A percentile compares a stretch with the other conserved stretches of the same genome.
phyloP scores from a whole-genome alignment of 2,888 invertebrate genomes.

The Agrenia bidenticulata region DNA sequence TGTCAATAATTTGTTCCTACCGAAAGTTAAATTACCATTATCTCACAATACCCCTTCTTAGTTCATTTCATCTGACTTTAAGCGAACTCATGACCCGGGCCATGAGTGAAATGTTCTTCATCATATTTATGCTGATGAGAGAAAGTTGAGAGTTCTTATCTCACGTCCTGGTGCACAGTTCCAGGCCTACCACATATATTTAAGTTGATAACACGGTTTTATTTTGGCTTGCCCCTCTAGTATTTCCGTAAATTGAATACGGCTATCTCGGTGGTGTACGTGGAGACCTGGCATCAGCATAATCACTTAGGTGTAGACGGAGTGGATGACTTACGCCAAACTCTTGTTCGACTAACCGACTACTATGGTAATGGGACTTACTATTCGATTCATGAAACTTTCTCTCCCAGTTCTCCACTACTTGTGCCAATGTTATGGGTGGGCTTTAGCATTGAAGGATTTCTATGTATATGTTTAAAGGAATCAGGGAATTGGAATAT shows the following conservation, averaged over 20 bases:
- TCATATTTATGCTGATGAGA: no score
- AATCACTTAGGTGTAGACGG: constrained; percentile 77
- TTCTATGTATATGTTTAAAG: background rate
- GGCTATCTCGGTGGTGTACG: constrained; percentile 90
- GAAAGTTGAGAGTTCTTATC: no score
- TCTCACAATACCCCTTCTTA: no score
- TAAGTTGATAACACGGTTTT: no score
- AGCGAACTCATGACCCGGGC: no score
- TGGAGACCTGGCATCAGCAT: constrained; percentile 93
- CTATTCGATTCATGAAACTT: constrained; percentile 4
- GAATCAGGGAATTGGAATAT: background rate
- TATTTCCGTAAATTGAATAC: constrained; percentile 92
- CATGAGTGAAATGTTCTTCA: no score
- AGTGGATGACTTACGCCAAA: constrained; percentile 81
- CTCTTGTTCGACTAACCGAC: constrained; percentile 87
- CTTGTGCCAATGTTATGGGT: background rate
- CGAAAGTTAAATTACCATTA: no score
- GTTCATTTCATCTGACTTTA: no score
- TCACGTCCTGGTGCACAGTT: no score
- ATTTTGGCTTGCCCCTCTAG: constrained; percentile 60
- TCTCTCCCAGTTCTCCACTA: background rate
- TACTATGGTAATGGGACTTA: constrained; percentile 60
- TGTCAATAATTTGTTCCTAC: no score
- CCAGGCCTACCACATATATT: no score
- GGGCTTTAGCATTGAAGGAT: background rate